Evolutionary conservation across 2,888 invertebrate species (phyloP).

Genomic region (Bugula neritina): DNA sequence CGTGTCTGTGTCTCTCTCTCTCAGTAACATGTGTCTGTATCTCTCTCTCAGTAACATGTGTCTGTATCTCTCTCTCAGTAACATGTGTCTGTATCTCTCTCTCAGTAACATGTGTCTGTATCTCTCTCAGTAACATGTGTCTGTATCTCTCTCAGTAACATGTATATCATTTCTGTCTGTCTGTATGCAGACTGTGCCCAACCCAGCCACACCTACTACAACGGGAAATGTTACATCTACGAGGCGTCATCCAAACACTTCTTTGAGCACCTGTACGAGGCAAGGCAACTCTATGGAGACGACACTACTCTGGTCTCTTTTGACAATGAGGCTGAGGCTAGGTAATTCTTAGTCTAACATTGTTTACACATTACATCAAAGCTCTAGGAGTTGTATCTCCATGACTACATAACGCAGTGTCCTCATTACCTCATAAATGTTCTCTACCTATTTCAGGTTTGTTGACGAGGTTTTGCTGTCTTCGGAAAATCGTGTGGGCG

Average conservation of each 20-base stretch:
- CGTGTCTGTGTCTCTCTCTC: no score
- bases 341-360: neutral
- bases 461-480: constrained; percentile 1
- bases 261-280: neutral
- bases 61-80: neutral
- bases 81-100: neutral
- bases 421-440: no score
- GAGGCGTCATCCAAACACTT: neutral
- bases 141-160: no score
- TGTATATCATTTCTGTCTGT: no score
- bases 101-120: neutral
- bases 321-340: neutral
- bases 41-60: neutral
- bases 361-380: neutral
- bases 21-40: neutral
- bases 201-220: neutral
- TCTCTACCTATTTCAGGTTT: neutral
- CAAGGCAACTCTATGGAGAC: neutral
- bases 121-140: neutral
- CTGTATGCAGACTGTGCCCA: neutral
- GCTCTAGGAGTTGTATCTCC: no score
- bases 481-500: neutral
- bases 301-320: neutral
- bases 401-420: no score
- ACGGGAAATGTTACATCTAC: neutral